Conservation (phyloP, 2,888 invertebrate species). For the Onthophagus sagittarius region DNA sequence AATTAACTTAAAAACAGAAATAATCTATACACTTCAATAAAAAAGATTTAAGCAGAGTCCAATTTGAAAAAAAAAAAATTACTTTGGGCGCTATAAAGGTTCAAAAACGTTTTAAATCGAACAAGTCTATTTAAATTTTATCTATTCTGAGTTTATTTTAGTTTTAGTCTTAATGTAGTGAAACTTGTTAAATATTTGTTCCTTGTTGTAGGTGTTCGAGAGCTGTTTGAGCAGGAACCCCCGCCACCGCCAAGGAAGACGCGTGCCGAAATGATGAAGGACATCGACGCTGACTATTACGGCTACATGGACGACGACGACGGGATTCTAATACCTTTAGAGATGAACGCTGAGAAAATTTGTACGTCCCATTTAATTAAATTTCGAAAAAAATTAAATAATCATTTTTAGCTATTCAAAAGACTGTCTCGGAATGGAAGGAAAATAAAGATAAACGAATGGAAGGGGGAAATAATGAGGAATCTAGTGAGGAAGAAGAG, state of each 20-base stretch:
- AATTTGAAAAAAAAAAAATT: too few relatives aligned
- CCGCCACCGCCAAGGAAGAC: conserved; percentile 88
- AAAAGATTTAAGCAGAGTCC: too few relatives aligned
- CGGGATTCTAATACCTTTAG: conserved; percentile 86
- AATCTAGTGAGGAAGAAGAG: conserved; percentile 62
- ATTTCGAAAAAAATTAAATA: background rate
- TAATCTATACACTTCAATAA: too few relatives aligned
- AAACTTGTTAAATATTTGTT: background rate
- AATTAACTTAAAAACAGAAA: too few relatives aligned
- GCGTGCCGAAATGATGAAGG: conserved; percentile 93
- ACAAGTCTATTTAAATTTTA: background rate
- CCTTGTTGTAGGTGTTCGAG: conserved; percentile 71
- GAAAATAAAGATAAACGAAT: conserved; percentile 57
- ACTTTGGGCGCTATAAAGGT: too few relatives aligned
- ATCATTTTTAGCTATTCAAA: conserved; percentile 49
- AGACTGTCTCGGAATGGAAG: conserved; percentile 71
- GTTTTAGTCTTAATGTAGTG: background rate
- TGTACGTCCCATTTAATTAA: conserved; percentile 46
- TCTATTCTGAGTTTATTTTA: background rate
- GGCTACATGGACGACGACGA: conserved; percentile 99
- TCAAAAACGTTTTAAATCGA: too few relatives aligned
- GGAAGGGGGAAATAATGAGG: conserved; percentile 48
- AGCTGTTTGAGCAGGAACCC: conserved; percentile 95
- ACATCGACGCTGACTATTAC: conserved; percentile 98
- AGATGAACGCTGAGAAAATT: conserved; percentile 73